These are phyloP conservation scores for Aplocera efformata DNA, from an alignment of 2,888 invertebrate species.

Conservation along the genomic window DNA sequence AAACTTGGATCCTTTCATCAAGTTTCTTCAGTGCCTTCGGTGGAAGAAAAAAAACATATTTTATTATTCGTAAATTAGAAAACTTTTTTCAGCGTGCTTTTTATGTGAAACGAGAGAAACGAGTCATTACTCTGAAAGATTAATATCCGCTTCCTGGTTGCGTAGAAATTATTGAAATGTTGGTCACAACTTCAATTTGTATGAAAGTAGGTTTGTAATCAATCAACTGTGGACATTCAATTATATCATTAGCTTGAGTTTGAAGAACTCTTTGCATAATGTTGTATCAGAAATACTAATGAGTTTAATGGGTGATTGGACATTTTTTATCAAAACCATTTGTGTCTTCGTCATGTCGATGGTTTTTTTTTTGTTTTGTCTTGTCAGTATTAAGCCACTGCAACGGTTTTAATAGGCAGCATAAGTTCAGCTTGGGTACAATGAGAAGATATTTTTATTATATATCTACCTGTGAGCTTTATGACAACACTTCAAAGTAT, in stretches of 20 bases:
- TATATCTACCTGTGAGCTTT: too few species aligned
- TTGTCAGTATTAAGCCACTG: too few species aligned
- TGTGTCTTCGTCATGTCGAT: conserved; percentile 2
- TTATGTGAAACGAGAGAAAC: conserved; percentile 45
- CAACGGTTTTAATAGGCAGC: too few species aligned
- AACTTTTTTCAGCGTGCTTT: conserved; percentile 61
- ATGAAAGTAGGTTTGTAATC: conserved; percentile 26
- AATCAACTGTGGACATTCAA: conserved; percentile 28
- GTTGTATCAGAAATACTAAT: not conserved
- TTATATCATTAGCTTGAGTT: conserved; percentile 24
- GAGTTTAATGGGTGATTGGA: conserved; percentile 18
- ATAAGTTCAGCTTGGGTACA: too few species aligned
- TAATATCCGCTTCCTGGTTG: conserved; percentile 20
- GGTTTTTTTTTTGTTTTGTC: too few species aligned
- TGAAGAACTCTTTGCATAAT: not conserved
- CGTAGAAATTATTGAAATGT: conserved; percentile 21
- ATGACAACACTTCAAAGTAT: too few species aligned
- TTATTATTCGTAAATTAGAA: conserved; percentile 73
- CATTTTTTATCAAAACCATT: conserved; percentile 16
- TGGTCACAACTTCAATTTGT: conserved; percentile 25
- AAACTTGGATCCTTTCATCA: conserved; percentile 67
- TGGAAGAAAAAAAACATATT: conserved; percentile 60
- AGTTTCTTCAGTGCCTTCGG: conserved; percentile 57
- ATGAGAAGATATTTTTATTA: too few species aligned
- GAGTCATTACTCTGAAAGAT: conserved; percentile 34